Evolutionary conservation across 2,797 vertebrate genomes (phyloP), one percentile per base, ranked within the genome.

Genomic region (Periparus ater): DNA sequence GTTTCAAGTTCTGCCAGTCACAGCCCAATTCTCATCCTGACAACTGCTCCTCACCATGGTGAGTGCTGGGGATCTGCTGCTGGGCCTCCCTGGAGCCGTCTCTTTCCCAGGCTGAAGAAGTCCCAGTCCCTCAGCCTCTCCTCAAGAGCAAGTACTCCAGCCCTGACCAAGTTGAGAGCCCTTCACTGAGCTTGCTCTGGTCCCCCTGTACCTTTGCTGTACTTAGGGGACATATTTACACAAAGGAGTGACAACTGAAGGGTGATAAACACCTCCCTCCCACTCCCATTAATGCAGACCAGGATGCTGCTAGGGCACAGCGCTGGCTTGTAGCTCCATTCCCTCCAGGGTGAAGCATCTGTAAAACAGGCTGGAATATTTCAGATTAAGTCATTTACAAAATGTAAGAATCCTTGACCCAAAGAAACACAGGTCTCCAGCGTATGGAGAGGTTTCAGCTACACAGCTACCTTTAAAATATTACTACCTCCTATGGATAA

Each of bases 1-100:
- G 1, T 45, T 91, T 60, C 55, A 79, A 9, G 10, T 78, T 51
- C 27, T n/a, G 25, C 38, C 26, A 30, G 2, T 7, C 29, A 55
- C 8, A 85, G n/a, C 17, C 48, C 25, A 55, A 16, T 17, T 68
- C 48, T 20, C 65, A 48, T 14, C 32, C 47, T 44, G 26, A 23
- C 51, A 40, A 7, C 16, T 11, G 2, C 2, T 36, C 10, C 15
- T 17, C 4, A 4, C 7, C 48, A 9, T 0, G 1, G 29, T 16
- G 34, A 5, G 9, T 30, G 48, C 53, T 36, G 13, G 14, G 14
- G 20, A 32, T 40, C 32, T 57, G 34, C 18, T 50, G 19, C 4
- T 30, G 44, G 9, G 8, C 5, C 12, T 36, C 58, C 26, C 38
- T 19, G 29, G 55, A 79, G 21, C 16, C 1, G 1, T 23, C 50